Evolutionary conservation across 2,113 vertebrate genomes (phyloP).

Genomic region (Aphyosemion australe): DNA sequence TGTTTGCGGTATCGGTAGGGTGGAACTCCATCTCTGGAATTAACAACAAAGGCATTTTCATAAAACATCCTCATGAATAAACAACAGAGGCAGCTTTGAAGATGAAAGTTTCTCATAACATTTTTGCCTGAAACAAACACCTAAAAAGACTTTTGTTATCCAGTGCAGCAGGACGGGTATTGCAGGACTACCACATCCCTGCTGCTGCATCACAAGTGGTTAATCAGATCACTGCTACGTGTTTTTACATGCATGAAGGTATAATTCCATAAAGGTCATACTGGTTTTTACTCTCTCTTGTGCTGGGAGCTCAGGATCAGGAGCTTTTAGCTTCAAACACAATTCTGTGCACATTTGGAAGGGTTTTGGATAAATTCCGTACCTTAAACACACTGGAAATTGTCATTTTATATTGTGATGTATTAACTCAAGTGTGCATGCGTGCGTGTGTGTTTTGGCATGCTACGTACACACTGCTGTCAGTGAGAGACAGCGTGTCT

Average conservation of each 20-base stretch:
- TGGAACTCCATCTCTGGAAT: slow-evolving; percentile 91
- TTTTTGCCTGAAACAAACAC: slow-evolving; percentile 33
- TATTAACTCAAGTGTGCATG: too few relatives aligned
- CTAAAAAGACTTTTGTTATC: slow-evolving; percentile 37
- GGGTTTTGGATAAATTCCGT: slow-evolving; percentile 77
- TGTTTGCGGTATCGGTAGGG: slow-evolving; percentile 92
- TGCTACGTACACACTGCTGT: slow-evolving; percentile 90
- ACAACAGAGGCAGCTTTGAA: slow-evolving; percentile 53
- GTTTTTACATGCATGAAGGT: slow-evolving; percentile 30
- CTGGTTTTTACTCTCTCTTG: slow-evolving; percentile 61
- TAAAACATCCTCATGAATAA: slow-evolving; percentile 64
- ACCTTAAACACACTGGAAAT: slow-evolving; percentile 68
- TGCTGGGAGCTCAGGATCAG: slow-evolving; percentile 75
- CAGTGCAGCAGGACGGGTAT: slow-evolving; percentile 23
- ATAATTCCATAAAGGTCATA: slow-evolving; percentile 69
- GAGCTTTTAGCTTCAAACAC: slow-evolving; percentile 83
- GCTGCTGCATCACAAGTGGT: slow-evolving; percentile 26
- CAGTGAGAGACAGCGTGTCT: slow-evolving; percentile 92
- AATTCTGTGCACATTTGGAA: slow-evolving; percentile 81
- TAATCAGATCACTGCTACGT: slow-evolving; percentile 34
- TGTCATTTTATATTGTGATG: too few relatives aligned
- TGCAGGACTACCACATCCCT: too few relatives aligned
- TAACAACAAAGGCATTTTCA: slow-evolving; percentile 62
- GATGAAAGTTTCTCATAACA: slow-evolving; percentile 24
- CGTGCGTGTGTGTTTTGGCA: too few relatives aligned